A percentile compares a stretch with the other conserved stretches of the same genome.
Conservation (phyloP, 2,113 vertebrate genomes). For the Alligator sinensis region DNA sequence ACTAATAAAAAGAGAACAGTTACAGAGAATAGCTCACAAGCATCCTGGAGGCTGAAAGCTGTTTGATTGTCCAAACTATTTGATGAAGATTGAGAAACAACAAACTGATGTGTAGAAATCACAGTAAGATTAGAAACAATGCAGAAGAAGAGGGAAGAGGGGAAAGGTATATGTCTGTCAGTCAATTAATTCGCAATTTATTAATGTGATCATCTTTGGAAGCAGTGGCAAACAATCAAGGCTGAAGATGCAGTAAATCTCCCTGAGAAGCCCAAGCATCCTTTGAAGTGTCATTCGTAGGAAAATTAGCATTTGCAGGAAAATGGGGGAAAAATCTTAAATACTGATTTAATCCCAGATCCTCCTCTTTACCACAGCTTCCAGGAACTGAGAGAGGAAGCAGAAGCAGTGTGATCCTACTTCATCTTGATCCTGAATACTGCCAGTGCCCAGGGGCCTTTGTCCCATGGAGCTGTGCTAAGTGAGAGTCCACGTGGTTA, state of each 20-base stretch:
- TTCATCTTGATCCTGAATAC: background rate
- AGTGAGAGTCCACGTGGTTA: background rate
- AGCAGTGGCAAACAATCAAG: background rate
- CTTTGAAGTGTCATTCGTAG: background rate
- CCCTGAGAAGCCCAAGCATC: background rate
- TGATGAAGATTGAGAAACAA: constrained; percentile 72
- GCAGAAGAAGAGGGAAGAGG: background rate
- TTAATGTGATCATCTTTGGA: background rate
- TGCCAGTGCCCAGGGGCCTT: background rate
- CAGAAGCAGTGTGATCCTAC: too few relatives aligned
- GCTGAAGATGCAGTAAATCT: background rate
- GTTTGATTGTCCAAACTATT: constrained; percentile 67
- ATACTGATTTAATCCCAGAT: background rate
- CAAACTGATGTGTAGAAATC: constrained; percentile 60
- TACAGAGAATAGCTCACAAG: constrained; percentile 68
- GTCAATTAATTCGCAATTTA: background rate
- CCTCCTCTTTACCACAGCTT: background rate
- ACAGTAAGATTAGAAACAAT: background rate
- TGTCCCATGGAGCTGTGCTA: background rate
- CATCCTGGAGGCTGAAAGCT: constrained; percentile 70
- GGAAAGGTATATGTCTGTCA: background rate
- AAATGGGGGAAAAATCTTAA: background rate
- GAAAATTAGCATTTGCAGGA: background rate
- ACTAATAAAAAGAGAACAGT: constrained; percentile 59
- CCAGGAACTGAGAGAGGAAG: background rate